phyloP scores from a whole-genome alignment of 2,888 invertebrate species.

The Archaeoteleia sp. region DNA sequence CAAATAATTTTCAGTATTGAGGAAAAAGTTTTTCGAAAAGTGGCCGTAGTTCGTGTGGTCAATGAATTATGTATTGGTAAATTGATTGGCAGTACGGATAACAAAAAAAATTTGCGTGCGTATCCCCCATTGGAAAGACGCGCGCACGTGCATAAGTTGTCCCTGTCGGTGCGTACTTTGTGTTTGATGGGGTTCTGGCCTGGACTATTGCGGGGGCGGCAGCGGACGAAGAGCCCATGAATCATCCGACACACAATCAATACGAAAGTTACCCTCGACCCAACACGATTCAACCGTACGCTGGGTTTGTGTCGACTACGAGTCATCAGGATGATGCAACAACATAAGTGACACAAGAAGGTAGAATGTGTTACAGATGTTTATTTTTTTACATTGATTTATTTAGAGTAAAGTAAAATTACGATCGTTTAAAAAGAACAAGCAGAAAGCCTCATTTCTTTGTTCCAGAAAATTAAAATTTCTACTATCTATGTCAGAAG shows the following conservation, averaged over 20 bases:
- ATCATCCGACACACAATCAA: constrained; percentile 73
- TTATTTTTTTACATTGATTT: too few species aligned
- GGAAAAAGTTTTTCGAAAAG: constrained; percentile 2
- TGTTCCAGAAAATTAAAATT: too few species aligned
- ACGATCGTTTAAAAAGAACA: too few species aligned
- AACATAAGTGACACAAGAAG: constrained; percentile 31
- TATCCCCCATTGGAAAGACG: constrained; percentile 26
- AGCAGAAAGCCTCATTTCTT: too few species aligned
- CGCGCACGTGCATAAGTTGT: constrained; percentile 29
- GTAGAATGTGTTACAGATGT: too few species aligned
- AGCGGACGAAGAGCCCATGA: constrained; percentile 65
- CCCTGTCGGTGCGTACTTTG: constrained; percentile 26
- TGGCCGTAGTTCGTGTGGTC: constrained; percentile 3
- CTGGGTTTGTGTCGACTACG: constrained; percentile 48
- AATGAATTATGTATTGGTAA: constrained; percentile 17
- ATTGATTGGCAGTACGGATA: constrained; percentile 23
- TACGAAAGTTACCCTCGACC: constrained; percentile 67
- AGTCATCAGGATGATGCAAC: constrained; percentile 43
- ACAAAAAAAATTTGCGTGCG: constrained; percentile 35
- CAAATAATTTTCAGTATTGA: too few species aligned
- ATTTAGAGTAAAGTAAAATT: too few species aligned
- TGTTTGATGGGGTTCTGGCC: constrained; percentile 58
- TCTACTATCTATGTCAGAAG: too few species aligned
- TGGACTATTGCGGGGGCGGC: constrained; percentile 66
- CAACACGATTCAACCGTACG: constrained; percentile 57